phyloP scores from a whole-genome alignment of 2,797 vertebrate species.

The Mus minutoides region DNA sequence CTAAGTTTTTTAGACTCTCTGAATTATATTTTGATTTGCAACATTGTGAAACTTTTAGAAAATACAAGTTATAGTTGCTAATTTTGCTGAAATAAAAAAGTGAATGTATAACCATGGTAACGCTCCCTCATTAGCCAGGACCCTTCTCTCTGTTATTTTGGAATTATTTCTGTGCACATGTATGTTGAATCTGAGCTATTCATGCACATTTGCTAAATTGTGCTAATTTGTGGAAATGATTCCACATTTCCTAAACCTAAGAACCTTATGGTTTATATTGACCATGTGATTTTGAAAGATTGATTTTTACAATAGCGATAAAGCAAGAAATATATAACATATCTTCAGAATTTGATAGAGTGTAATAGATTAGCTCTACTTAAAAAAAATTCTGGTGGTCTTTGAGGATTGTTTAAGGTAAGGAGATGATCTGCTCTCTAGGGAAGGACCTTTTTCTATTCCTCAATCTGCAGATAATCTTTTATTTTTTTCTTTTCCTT shows the following conservation, averaged over 20 bases:
- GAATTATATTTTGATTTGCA: constrained; percentile 8
- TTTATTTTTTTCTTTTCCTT: background rate
- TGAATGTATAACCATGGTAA: background rate
- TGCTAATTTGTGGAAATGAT: background rate
- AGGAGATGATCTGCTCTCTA: background rate
- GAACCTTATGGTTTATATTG: constrained; percentile 27
- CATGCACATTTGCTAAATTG: background rate
- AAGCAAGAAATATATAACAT: background rate
- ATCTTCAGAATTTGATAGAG: constrained; percentile 14
- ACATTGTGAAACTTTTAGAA: background rate
- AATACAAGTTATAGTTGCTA: background rate
- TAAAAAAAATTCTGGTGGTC: background rate
- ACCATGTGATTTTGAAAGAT: constrained; percentile 16
- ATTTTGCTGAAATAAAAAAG: background rate
- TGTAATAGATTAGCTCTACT: background rate
- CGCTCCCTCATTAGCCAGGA: background rate
- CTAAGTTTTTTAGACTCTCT: constrained; percentile 1
- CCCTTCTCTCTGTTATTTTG: constrained; percentile 12
- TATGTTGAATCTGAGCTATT: background rate
- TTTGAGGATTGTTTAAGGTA: background rate
- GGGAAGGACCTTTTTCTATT: background rate
- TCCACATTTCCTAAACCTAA: background rate
- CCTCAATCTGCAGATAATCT: background rate
- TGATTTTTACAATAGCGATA: constrained; percentile 35
- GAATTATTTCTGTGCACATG: background rate